These are phyloP conservation scores for Rotaria sp. DNA, from an alignment of 2,888 invertebrate genomes.

Conservation along the genomic window DNA sequence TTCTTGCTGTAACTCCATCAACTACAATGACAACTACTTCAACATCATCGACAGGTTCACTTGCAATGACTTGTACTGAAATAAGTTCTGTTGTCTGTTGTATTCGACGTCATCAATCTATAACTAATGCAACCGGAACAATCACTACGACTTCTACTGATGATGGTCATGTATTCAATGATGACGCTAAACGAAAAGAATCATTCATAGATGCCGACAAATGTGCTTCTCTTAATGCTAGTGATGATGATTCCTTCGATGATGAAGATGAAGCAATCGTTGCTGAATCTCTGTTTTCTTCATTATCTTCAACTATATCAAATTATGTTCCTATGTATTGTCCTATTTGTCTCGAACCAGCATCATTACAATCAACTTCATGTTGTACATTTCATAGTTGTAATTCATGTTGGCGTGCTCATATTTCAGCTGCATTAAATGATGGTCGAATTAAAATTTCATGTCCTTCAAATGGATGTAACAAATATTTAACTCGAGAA, in stretches of 20 bases:
- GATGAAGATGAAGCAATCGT: neutral
- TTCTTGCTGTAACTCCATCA: neutral
- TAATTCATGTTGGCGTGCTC: neutral
- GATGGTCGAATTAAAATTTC: neutral
- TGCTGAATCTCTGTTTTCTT: too few relatives aligned
- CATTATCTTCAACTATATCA: neutral
- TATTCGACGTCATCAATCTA: neutral
- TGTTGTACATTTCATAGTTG: neutral
- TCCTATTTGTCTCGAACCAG: neutral
- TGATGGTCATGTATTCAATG: neutral
- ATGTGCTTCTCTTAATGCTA: neutral
- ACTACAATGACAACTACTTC: neutral
- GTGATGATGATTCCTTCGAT: neutral
- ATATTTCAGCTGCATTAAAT: neutral
- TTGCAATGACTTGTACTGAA: neutral
- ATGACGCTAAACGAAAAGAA: neutral
- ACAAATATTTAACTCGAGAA: slow-evolving; percentile 18
- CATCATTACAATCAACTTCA: neutral
- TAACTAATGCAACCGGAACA: neutral
- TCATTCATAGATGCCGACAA: neutral
- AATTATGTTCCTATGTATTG: neutral
- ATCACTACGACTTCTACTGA: neutral
- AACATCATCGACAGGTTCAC: neutral
- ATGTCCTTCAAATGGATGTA: neutral
- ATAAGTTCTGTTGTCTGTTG: neutral